A percentile compares a stretch with the other conserved stretches of the same genome.
These are phyloP conservation scores for Drosophila sulfurigaster DNA, from an alignment of 1,140 invertebrate species.

Conservation along the genomic window DNA sequence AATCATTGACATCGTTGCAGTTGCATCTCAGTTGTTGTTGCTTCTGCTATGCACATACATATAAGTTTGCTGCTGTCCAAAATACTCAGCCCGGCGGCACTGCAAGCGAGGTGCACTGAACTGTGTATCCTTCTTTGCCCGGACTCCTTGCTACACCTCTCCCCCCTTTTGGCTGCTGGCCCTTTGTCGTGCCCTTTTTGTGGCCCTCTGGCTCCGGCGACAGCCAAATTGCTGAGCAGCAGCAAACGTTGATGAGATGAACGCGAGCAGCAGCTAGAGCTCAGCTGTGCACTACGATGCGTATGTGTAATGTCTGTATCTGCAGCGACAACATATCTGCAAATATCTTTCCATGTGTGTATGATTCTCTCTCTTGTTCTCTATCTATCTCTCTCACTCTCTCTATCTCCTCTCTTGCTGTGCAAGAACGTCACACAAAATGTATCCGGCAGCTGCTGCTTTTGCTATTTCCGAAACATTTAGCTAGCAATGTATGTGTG, in stretches of 20 bases:
- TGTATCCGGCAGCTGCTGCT: constrained; percentile 66
- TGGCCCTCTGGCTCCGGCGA: neutral
- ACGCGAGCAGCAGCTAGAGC: constrained; percentile 36
- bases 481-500: constrained; percentile 29
- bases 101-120: constrained; percentile 63
- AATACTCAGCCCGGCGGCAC: constrained; percentile 49
- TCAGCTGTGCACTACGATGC: constrained; percentile 55
- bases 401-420: neutral
- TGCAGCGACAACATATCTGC: constrained; percentile 3
- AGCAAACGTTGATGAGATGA: constrained; percentile 67
- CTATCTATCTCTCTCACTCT: neutral
- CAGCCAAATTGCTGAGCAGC: constrained; percentile 56
- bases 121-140: constrained; percentile 36
- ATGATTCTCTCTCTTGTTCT: no score
- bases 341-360: neutral
- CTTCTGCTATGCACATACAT: neutral
- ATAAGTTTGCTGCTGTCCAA: constrained; percentile 15
- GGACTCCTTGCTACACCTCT: neutral
- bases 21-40: constrained; percentile 1
- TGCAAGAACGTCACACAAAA: constrained; percentile 47
- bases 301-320: constrained; percentile 50
- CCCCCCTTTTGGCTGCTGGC: neutral
- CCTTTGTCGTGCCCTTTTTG: neutral
- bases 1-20: constrained; percentile 52
- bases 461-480: constrained; percentile 76